Evolutionary conservation across 2,797 vertebrate genomes (phyloP).

Genomic region (Chrysocyon brachyurus): DNA sequence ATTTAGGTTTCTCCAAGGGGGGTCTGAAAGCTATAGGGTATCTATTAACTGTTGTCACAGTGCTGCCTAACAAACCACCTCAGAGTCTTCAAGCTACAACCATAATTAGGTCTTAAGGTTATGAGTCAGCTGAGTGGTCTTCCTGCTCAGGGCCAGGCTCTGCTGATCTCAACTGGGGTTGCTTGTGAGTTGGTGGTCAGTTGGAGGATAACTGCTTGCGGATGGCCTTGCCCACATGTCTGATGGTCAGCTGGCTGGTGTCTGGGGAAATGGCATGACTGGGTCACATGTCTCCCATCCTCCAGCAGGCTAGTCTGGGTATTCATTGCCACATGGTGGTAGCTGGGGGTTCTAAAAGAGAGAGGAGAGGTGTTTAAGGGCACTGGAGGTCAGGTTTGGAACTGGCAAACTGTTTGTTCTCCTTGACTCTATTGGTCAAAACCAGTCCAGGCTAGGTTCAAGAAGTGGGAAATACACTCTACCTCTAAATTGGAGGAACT

Average conservation of each 20-base stretch:
- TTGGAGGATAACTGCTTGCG: not conserved
- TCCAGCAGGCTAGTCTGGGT: not conserved
- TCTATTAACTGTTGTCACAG: not conserved
- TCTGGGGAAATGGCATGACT: not conserved
- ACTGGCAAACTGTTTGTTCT: not conserved
- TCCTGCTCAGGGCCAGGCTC: not conserved
- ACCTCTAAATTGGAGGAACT: not conserved
- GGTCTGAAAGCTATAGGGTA: not conserved
- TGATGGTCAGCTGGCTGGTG: not conserved
- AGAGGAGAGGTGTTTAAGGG: not conserved
- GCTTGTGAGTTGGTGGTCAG: not conserved
- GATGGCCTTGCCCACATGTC: not conserved
- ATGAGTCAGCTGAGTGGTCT: not conserved
- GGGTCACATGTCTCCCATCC: not conserved
- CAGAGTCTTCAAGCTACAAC: not conserved
- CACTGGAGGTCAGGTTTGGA: not conserved
- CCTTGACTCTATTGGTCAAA: not conserved
- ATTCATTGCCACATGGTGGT: not conserved
- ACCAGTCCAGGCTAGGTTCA: slow-evolving; percentile 1
- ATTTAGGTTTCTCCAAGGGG: not conserved
- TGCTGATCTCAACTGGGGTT: not conserved
- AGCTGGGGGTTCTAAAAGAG: not conserved
- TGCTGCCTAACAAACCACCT: not conserved
- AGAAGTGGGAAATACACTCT: not conserved
- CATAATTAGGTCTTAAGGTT: not conserved